Percentiles rank a stretch among this genome's conserved stretches.
Conservation (phyloP, 2,113 vertebrate species). For the Hypomesus transpacificus region DNA sequence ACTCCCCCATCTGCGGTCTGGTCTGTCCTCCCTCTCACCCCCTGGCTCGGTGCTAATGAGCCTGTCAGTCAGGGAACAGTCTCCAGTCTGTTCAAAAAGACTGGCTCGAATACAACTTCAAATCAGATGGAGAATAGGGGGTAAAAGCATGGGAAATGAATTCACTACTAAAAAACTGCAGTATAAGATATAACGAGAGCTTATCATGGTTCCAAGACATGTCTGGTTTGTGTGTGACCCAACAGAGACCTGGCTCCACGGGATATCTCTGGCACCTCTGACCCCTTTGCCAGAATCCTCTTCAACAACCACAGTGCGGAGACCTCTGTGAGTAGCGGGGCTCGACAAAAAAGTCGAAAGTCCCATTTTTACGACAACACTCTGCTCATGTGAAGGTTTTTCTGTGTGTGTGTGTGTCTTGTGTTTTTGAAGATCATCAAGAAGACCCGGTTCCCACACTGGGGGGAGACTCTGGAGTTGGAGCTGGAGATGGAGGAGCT, state of each 20-base stretch:
- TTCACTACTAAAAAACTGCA: too few species aligned
- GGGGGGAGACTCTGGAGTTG: conserved; percentile 83
- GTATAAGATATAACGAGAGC: too few species aligned
- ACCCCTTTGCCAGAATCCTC: conserved; percentile 82
- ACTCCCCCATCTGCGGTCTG: conserved; percentile 53
- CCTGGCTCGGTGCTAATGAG: conserved; percentile 48
- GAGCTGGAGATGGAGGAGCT: conserved; percentile 65
- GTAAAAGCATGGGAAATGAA: not conserved
- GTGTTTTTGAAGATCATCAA: conserved; percentile 77
- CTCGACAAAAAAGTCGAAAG: not conserved
- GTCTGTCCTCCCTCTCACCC: conserved; percentile 29
- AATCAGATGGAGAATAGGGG: not conserved
- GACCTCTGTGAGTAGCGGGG: conserved; percentile 77
- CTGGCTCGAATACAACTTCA: not conserved
- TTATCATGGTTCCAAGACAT: too few species aligned
- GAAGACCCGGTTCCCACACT: conserved; percentile 86
- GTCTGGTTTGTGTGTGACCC: conserved; percentile 1
- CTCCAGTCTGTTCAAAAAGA: conserved; percentile 36
- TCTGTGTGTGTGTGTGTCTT: not conserved
- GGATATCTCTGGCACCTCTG: conserved; percentile 84
- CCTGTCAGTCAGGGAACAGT: conserved; percentile 42
- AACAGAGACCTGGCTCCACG: conserved; percentile 83
- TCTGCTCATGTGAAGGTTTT: not conserved
- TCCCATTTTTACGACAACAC: too few species aligned
- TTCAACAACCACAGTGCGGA: conserved; percentile 81